phyloP scores from a whole-genome alignment of 2,113 vertebrate species.

The Ctenomys sociabilis region DNA sequence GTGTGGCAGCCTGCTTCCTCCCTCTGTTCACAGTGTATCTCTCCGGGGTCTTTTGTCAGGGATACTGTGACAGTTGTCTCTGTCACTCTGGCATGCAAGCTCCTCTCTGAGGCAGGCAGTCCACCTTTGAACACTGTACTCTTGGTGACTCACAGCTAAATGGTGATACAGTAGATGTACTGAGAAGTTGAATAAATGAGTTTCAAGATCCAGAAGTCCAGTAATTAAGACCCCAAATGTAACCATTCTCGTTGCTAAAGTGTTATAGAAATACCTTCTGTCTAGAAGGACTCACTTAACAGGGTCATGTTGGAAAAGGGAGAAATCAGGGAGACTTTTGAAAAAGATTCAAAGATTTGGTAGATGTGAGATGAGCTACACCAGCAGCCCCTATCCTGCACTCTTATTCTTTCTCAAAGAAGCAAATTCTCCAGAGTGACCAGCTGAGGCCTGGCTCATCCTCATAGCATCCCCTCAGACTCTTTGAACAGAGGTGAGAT shows the following conservation, averaged over 20 bases:
- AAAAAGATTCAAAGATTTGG: not conserved
- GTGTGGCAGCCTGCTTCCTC: not conserved
- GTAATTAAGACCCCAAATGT: not conserved
- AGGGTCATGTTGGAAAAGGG: not conserved
- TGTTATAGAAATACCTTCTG: not conserved
- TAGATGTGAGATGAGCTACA: not conserved
- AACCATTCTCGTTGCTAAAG: not conserved
- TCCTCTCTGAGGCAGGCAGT: not conserved
- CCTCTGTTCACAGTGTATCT: not conserved
- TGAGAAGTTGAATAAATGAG: not conserved
- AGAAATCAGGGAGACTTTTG: not conserved
- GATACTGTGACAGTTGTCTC: too few species aligned
- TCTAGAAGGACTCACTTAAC: not conserved
- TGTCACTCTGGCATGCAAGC: not conserved
- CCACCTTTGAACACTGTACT: not conserved
- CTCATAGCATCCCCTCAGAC: not conserved
- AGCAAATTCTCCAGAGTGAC: not conserved
- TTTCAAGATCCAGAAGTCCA: slow-evolving; percentile 27
- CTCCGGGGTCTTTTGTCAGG: not conserved
- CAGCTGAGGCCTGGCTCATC: not conserved
- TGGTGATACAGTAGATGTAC: not conserved
- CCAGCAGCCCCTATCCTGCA: too few species aligned
- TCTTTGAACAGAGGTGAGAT: not conserved
- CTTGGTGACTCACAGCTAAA: not conserved
- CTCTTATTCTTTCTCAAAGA: not conserved